These are phyloP conservation scores for Drosophila trichaetosa DNA, from an alignment of 2,888 invertebrate species.

Conservation along the genomic window DNA sequence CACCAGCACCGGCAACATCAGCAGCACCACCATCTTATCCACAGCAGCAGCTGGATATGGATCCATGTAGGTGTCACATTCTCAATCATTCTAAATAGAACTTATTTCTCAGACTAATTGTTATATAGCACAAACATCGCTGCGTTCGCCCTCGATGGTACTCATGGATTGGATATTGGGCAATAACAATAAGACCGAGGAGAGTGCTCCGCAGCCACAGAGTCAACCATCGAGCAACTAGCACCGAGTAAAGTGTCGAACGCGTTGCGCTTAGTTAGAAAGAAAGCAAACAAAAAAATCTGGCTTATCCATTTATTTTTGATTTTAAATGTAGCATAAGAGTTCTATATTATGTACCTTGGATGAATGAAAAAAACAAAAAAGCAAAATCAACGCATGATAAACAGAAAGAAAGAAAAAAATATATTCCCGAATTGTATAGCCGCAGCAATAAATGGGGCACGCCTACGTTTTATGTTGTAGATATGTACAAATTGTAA, in stretches of 20 bases:
- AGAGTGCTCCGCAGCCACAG: conserved; percentile 36
- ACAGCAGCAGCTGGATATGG: conserved; percentile 88
- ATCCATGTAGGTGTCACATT: conserved; percentile 86
- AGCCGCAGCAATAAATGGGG: conserved; percentile 27
- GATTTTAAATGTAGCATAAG: conserved; percentile 45
- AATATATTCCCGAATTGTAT: conserved; percentile 48
- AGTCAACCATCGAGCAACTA: conserved; percentile 24
- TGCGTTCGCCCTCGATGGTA: conserved; percentile 92
- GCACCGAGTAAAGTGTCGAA: conserved; percentile 1
- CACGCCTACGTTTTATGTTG: conserved; percentile 67
- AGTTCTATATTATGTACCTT: conserved; percentile 72
- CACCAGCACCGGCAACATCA: conserved; percentile 18
- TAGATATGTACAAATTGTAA: conserved; percentile 77
- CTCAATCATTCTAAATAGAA: background rate
- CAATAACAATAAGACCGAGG: conserved; percentile 82
- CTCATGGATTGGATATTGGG: conserved; percentile 93
- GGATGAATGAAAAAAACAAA: conserved; percentile 33
- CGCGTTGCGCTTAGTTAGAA: conserved; percentile 13
- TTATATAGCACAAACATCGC: conserved; percentile 89
- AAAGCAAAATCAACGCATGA: conserved; percentile 1
- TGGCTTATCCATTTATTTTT: conserved; percentile 26
- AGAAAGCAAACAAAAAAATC: conserved; percentile 6
- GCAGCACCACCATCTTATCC: background rate
- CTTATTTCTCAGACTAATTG: background rate
- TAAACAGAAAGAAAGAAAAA: conserved; percentile 10